Base-by-base conservation (phyloP, 2,113 vertebrate genomes). In the Ciconia stormi region DNA sequence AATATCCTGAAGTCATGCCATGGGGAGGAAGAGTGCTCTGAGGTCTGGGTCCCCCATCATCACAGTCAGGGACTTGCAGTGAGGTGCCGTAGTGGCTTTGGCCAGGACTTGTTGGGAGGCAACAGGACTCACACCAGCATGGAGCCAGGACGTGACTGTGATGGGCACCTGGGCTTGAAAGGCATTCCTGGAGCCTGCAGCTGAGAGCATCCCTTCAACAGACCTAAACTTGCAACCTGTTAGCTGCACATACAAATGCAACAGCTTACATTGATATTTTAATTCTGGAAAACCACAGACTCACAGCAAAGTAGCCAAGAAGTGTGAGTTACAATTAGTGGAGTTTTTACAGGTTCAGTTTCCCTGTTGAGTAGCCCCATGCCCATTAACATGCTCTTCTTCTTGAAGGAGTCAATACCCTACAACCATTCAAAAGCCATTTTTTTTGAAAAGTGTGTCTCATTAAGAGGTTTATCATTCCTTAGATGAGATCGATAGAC, bases 121-220 rank as follows among this genome's bases (percentile, higher is more conserved):
- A 66, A 29, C 0, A 0, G 7, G 16, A 27, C 42, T 34, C 0
- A 0, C 5, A 8, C 16, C 38, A 52, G 34, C 6, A 0, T 10
- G 50, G 16, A 82, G 49, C 44, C 55, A 50, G 58, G 44, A 50
- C 32, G 44, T 3, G 10, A 22, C 23, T 34, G 29, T 2, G 4
- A 49, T 38, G 83, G 23, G 16, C 36, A 78, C 10, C 16, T 12
- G n/a, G 26, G 10, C 61, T 46, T 50, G n/a, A 55, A 76, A 52
- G 62, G 26, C 10, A 7, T 7, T 72, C 53, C 18, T 78, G 63
- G 40, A 25, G 73, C 27, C 77, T 11, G 2, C n/a, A 55, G 32
- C 32, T 23, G 38, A 29, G 44, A 56, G 7, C 1, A 6, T 63
- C 38, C 29, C 26, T 69, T n/a, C 32, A 50, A 18, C 7, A 53